phyloP scores from a whole-genome alignment of 2,888 invertebrate genomes.

The Petrolisthes manimaculis region DNA sequence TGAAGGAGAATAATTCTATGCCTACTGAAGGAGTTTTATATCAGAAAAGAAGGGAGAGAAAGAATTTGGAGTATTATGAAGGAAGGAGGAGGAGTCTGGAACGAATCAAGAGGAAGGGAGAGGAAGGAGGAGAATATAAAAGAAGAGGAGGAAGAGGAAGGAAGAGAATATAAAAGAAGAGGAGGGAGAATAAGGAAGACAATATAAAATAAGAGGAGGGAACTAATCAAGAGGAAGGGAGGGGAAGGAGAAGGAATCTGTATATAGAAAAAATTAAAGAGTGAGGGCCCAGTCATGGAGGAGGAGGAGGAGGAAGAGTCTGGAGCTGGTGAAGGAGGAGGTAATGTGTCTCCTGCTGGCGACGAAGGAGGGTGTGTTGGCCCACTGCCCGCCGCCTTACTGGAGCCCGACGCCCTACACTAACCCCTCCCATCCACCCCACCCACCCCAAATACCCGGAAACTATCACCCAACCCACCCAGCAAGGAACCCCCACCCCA shows the following conservation, averaged over 20 bases:
- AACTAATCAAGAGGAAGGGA: background rate
- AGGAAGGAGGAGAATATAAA: background rate
- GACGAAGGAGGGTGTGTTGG: slow-evolving; percentile 17
- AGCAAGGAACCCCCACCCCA: background rate
- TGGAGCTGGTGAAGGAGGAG: background rate
- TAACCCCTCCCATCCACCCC: background rate
- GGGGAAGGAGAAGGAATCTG: background rate
- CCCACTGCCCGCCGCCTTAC: slow-evolving; percentile 45
- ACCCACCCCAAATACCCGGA: too few relatives aligned
- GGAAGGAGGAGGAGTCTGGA: background rate
- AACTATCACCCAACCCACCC: background rate
- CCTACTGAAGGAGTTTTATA: too few relatives aligned
- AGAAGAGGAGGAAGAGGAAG: background rate
- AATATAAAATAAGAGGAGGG: too few relatives aligned
- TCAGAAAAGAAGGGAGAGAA: too few relatives aligned
- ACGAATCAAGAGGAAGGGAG: background rate
- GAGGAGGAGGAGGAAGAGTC: too few relatives aligned
- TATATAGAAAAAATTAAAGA: too few relatives aligned
- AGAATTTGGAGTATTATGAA: too few relatives aligned
- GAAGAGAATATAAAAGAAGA: background rate
- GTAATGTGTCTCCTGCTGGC: too few relatives aligned
- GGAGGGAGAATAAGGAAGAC: background rate
- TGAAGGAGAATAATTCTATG: too few relatives aligned
- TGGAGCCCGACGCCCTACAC: slow-evolving; percentile 25
- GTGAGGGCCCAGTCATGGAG: too few relatives aligned